These are phyloP conservation scores for Sarotherodon lohbergeri DNA, from an alignment of 2,113 vertebrate genomes.

Conservation along the genomic window DNA sequence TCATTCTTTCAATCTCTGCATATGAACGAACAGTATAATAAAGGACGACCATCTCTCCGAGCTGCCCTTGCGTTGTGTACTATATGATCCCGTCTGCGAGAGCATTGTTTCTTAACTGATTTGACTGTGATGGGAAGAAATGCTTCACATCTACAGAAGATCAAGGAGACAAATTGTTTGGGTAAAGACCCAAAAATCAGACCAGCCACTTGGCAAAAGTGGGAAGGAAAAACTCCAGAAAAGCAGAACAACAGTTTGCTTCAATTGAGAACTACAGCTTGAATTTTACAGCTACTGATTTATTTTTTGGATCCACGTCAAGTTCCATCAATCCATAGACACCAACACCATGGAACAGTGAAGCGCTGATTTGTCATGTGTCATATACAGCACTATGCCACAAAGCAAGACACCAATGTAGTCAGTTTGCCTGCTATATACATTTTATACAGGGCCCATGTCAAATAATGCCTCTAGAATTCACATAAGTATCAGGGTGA, in stretches of 20 bases:
- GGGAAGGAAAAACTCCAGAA: not conserved
- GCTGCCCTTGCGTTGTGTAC: not conserved
- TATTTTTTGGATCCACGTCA: not conserved
- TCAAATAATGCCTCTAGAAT: not conserved
- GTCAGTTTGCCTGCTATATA: not conserved
- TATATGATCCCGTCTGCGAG: not conserved
- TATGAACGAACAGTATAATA: not conserved
- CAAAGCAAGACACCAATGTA: not conserved
- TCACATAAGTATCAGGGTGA: not conserved
- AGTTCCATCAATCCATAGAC: not conserved
- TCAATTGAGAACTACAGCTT: slow-evolving; percentile 30
- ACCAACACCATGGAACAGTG: not conserved
- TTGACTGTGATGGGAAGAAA: slow-evolving; percentile 1
- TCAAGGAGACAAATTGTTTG: not conserved
- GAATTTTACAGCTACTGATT: not conserved
- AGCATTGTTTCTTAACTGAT: not conserved
- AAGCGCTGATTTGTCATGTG: not conserved
- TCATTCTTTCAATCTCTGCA: not conserved
- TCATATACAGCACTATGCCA: not conserved
- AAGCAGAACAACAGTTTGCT: not conserved
- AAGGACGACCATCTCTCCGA: not conserved
- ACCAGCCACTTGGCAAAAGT: not conserved
- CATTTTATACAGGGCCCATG: not conserved
- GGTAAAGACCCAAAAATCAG: not conserved
- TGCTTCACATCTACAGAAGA: slow-evolving; percentile 13